Percentiles rank a stretch among this genome's conserved stretches.
These are phyloP conservation scores for Sebastes nivosus DNA, from an alignment of 2,797 vertebrate species.

Conservation along the genomic window DNA sequence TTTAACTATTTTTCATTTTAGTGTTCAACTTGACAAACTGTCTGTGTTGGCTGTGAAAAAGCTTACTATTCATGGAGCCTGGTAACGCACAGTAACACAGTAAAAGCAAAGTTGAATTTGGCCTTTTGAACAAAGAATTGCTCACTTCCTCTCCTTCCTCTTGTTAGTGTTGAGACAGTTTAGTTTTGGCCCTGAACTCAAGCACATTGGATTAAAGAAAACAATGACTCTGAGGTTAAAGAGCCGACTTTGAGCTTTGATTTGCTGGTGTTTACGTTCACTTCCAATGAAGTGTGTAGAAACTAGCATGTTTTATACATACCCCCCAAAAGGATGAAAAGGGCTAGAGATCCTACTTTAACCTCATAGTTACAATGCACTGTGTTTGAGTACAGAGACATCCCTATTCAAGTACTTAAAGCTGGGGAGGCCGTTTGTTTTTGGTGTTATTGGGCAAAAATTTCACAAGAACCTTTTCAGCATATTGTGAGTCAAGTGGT, in stretches of 20 bases:
- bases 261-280: neutral
- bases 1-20: neutral
- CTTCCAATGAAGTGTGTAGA: neutral
- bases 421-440: too few relatives aligned
- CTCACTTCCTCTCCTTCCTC: neutral
- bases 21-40: neutral
- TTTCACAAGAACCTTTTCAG: too few relatives aligned
- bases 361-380: neutral
- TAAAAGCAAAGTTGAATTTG: neutral
- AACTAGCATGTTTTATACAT: neutral
- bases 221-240: neutral
- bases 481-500: too few relatives aligned
- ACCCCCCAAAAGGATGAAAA: neutral
- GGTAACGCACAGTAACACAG: neutral
- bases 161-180: neutral
- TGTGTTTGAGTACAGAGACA: neutral
- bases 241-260: neutral
- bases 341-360: neutral
- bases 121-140: too few relatives aligned
- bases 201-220: neutral
- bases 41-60: neutral
- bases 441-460: too few relatives aligned
- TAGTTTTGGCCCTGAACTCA: neutral
- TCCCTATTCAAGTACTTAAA: neutral
- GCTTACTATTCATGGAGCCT: neutral